Evolutionary conservation across 1,140 invertebrate genomes (phyloP).

Genomic region (Doryteuthis pealeii): DNA sequence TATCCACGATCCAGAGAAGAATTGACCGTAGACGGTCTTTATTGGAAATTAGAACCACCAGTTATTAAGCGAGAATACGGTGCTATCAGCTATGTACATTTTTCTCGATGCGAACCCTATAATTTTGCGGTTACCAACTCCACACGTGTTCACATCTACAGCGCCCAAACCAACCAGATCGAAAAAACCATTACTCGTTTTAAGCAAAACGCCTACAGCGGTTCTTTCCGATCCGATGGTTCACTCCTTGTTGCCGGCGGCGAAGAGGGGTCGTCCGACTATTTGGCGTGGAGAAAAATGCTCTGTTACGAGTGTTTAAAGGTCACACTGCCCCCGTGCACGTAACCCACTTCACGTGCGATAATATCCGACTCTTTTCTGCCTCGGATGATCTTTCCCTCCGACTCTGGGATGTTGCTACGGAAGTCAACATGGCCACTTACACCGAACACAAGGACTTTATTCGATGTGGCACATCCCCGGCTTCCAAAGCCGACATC

Average conservation of each 20-base stretch:
- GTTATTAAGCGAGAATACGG: constrained; percentile 69
- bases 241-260: constrained; percentile 80
- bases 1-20: constrained; percentile 62
- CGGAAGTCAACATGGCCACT: constrained; percentile 70
- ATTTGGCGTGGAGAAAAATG: constrained; percentile 77
- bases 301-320: constrained; percentile 72
- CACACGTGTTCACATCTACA: constrained; percentile 78
- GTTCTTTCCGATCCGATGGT: constrained; percentile 81
- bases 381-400: constrained; percentile 94
- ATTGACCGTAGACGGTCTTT: constrained; percentile 74
- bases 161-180: constrained; percentile 81
- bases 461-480: constrained; percentile 51
- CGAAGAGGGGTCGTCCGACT: constrained; percentile 83
- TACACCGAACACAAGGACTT: constrained; percentile 72
- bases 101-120: not conserved
- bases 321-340: constrained; percentile 75
- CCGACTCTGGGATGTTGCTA: constrained; percentile 85
- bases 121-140: not conserved
- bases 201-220: constrained; percentile 82
- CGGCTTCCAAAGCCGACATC: constrained; percentile 52
- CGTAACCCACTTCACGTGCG: constrained; percentile 78
- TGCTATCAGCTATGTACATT: not conserved
- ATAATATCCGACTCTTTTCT: constrained; percentile 78
- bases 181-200: constrained; percentile 85
- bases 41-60: constrained; percentile 71